Conservation (phyloP, 2,113 vertebrate species). For the Campylorhamphus procurvoides region DNA sequence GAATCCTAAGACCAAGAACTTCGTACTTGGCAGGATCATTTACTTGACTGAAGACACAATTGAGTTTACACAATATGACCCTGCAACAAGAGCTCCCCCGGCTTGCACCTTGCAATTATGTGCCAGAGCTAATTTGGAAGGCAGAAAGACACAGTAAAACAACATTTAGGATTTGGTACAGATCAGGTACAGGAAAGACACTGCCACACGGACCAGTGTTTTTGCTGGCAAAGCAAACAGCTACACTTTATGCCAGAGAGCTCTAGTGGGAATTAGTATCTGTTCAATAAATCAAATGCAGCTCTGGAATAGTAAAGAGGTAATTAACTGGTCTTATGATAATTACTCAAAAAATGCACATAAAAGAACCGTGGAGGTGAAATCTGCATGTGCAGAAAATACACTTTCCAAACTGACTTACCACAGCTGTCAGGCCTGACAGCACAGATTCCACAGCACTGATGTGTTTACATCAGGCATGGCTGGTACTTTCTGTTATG, state of each 20-base stretch:
- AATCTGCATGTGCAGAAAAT: not conserved
- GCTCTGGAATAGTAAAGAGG: not conserved
- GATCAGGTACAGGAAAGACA: not conserved
- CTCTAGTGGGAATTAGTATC: not conserved
- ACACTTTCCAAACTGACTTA: not conserved
- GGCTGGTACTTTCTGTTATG: not conserved
- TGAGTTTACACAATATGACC: not conserved
- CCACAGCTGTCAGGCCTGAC: not conserved
- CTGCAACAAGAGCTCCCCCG: not conserved
- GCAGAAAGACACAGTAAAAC: rapidly evolving
- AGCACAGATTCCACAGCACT: not conserved
- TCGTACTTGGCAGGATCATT: not conserved
- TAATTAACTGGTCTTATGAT: not conserved
- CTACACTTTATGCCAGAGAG: not conserved
- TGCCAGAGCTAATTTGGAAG: not conserved
- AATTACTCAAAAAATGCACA: not conserved
- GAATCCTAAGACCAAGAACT: not conserved
- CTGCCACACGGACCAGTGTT: not conserved
- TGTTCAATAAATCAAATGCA: not conserved
- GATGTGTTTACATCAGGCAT: not conserved
- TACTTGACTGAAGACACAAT: not conserved
- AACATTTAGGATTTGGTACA: not conserved
- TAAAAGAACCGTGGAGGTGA: not conserved
- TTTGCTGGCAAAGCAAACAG: not conserved
- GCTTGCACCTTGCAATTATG: not conserved